These are phyloP conservation scores for Drosophila anceps DNA, from an alignment of 2,888 invertebrate species.

Conservation along the genomic window DNA sequence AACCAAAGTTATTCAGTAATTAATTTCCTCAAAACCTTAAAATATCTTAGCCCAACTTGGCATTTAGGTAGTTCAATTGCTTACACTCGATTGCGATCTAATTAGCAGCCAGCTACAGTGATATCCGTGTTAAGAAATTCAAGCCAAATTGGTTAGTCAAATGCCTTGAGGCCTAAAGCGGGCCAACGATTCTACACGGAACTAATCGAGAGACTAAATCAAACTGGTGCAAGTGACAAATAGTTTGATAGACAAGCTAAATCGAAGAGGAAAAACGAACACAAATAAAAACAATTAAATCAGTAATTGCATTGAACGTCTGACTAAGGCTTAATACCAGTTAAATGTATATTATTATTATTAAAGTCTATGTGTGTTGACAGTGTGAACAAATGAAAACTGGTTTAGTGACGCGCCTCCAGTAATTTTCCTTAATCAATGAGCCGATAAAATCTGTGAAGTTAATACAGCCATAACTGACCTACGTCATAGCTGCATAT, in stretches of 20 bases:
- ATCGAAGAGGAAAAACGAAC: not conserved
- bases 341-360: constrained; percentile 54
- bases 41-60: not conserved
- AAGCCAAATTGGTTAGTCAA: not conserved
- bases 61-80: not conserved
- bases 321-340: constrained; percentile 50
- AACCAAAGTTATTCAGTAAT: not conserved
- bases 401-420: constrained; percentile 56
- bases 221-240: constrained; percentile 5
- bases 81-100: not conserved
- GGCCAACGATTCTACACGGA: constrained; percentile 46
- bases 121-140: not conserved
- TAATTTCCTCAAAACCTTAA: not conserved
- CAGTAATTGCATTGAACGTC: constrained; percentile 54
- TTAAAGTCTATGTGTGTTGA: constrained; percentile 48
- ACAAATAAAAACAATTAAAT: constrained; percentile 52
- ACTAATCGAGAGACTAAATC: constrained; percentile 35
- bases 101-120: constrained; percentile 2
- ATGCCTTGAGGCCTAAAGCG: not conserved
- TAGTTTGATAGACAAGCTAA: not conserved
- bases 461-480: constrained; percentile 46
- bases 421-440: constrained; percentile 72
- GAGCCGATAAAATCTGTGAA: constrained; percentile 46
- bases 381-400: constrained; percentile 56
- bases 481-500: constrained; percentile 46